Percentiles rank a stretch among this genome's conserved stretches.
Evolutionary conservation across 2,888 invertebrate species (phyloP).

Genomic region (Ormyrus thymus): DNA sequence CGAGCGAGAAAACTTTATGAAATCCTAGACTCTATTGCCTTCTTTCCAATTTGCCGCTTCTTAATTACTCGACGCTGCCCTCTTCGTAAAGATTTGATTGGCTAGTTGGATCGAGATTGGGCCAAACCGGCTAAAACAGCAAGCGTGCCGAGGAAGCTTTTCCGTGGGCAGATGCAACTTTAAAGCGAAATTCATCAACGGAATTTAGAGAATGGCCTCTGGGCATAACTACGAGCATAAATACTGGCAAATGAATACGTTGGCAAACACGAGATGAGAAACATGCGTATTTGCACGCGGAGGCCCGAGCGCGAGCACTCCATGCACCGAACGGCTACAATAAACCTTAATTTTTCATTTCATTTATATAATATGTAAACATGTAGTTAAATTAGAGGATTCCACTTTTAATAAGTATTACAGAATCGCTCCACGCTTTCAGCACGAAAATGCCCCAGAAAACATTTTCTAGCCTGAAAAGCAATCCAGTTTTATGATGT

Average conservation of each 20-base stretch:
- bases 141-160: conserved; percentile 3
- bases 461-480: too few relatives aligned
- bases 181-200: conserved; percentile 49
- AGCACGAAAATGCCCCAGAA: too few relatives aligned
- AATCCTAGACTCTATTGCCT: conserved; percentile 25
- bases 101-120: neutral
- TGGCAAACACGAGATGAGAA: conserved; percentile 43
- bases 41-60: too few relatives aligned
- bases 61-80: too few relatives aligned
- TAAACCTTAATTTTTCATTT: conserved; percentile 31
- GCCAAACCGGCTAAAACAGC: conserved; percentile 10
- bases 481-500: too few relatives aligned
- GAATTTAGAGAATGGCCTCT: conserved; percentile 42
- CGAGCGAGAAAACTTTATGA: conserved; percentile 44
- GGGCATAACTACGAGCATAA: conserved; percentile 49
- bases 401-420: too few relatives aligned
- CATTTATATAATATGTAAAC: too few relatives aligned
- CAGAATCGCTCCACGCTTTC: too few relatives aligned
- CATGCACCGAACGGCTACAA: conserved; percentile 12
- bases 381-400: too few relatives aligned
- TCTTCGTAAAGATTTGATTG: neutral
- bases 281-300: conserved; percentile 29
- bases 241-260: conserved; percentile 45
- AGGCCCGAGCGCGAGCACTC: neutral
- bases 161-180: conserved; percentile 34